Conservation (phyloP, 2,888 invertebrate species). For the Ornithoptera priamus region DNA sequence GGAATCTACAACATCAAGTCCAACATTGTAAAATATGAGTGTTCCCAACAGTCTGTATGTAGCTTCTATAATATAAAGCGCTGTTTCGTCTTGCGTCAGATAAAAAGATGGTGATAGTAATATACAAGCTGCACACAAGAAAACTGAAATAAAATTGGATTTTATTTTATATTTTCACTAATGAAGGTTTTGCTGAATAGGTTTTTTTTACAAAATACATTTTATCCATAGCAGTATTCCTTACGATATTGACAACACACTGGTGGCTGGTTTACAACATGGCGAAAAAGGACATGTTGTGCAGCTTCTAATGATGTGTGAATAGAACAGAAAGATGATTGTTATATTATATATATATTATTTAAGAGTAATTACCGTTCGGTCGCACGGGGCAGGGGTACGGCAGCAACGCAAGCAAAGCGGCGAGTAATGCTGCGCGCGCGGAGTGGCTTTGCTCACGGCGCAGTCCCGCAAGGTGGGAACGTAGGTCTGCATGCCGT, state of each 20-base stretch:
- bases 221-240: too few species aligned
- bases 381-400: constrained; percentile 38
- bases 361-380: constrained; percentile 34
- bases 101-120: constrained; percentile 75
- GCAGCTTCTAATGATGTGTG: too few species aligned
- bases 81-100: constrained; percentile 58
- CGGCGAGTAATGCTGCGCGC: constrained; percentile 49
- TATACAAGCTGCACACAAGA: constrained; percentile 59
- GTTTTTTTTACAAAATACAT: too few species aligned
- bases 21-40: constrained; percentile 72
- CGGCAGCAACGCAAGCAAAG: constrained; percentile 39
- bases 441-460: constrained; percentile 50
- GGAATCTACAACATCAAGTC: constrained; percentile 72
- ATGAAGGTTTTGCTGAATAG: too few species aligned
- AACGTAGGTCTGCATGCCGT: constrained; percentile 65
- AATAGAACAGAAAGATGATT: not conserved
- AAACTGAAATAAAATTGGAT: constrained; percentile 44
- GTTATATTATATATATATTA: not conserved
- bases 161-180: not conserved
- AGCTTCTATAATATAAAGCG: constrained; percentile 71
- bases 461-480: constrained; percentile 53
- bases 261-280: too few species aligned
- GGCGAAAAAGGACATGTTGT: too few species aligned
- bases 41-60: constrained; percentile 69
- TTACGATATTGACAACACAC: too few species aligned